These are phyloP conservation scores for Ctenicera cuprea DNA, from an alignment of 2,888 invertebrate species.

Conservation along the genomic window DNA sequence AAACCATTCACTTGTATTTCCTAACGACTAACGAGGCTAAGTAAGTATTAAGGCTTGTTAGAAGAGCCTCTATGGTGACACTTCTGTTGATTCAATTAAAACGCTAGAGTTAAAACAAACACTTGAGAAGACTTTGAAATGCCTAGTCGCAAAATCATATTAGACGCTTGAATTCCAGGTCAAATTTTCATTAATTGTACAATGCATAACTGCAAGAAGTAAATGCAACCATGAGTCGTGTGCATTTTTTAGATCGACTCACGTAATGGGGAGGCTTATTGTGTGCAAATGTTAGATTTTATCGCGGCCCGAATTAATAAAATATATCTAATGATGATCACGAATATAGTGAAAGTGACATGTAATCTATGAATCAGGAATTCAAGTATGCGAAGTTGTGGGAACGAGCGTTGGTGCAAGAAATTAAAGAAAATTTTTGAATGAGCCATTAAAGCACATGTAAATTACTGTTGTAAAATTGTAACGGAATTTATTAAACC, in stretches of 20 bases:
- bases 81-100: conserved; percentile 13
- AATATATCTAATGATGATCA: conserved; percentile 39
- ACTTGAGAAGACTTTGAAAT: neutral
- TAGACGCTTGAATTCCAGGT: too few species aligned
- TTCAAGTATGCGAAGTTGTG: conserved; percentile 25
- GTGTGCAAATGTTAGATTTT: conserved; percentile 38
- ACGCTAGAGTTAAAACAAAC: neutral
- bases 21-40: neutral
- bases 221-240: neutral
- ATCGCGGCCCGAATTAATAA: conserved; percentile 39
- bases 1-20: conserved; percentile 5
- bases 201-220: too few species aligned
- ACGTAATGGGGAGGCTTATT: conserved; percentile 23
- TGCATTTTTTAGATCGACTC: neutral
- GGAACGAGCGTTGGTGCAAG: conserved; percentile 25
- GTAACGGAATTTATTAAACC: neutral
- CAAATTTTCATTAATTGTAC: too few species aligned
- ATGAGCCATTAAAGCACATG: conserved; percentile 3
- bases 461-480: neutral
- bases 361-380: conserved; percentile 32
- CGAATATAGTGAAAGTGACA: conserved; percentile 38
- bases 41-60: neutral
- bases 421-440: conserved; percentile 1
- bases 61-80: neutral
- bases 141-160: neutral